These are phyloP conservation scores for Phorcus lineatus DNA, from an alignment of 2,888 invertebrate genomes.

Conservation along the genomic window DNA sequence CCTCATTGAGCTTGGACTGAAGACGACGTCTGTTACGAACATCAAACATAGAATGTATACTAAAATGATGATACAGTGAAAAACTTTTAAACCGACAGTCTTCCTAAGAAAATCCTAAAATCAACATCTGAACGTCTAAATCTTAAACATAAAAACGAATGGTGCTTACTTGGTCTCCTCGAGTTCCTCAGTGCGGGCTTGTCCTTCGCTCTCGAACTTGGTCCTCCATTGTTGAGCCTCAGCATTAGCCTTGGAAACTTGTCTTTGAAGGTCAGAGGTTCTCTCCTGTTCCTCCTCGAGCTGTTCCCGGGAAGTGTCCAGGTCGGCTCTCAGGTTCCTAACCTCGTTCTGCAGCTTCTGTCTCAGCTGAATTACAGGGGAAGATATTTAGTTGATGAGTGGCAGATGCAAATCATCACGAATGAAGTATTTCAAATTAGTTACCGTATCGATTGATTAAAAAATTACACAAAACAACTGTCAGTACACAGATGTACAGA, in stretches of 20 bases:
- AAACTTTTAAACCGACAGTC: too few species aligned
- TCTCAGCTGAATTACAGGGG: constrained; percentile 48
- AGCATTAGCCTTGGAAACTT: constrained; percentile 98
- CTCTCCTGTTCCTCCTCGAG: constrained; percentile 99
- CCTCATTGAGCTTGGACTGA: constrained; percentile 96
- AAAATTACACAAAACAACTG: too few species aligned
- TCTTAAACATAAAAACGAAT: background rate
- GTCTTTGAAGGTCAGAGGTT: constrained; percentile 98
- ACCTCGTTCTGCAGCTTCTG: constrained; percentile 83
- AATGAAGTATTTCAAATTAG: too few species aligned
- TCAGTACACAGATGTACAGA: too few species aligned
- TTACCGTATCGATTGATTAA: too few species aligned
- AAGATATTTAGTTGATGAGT: too few species aligned
- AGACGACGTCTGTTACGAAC: constrained; percentile 79
- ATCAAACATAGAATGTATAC: too few species aligned
- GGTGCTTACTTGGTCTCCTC: constrained; percentile 75
- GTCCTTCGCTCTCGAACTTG: constrained; percentile 93
- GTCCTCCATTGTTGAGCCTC: constrained; percentile 98
- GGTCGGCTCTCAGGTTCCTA: constrained; percentile 98
- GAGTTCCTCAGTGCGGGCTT: constrained; percentile 79
- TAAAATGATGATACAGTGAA: too few species aligned
- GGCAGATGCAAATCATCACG: too few species aligned
- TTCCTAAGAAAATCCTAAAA: too few species aligned
- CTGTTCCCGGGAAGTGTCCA: constrained; percentile 99
- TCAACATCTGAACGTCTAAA: too few species aligned